Base-by-base conservation (phyloP, 2,888 invertebrate genomes). In the Perdita meconis region DNA sequence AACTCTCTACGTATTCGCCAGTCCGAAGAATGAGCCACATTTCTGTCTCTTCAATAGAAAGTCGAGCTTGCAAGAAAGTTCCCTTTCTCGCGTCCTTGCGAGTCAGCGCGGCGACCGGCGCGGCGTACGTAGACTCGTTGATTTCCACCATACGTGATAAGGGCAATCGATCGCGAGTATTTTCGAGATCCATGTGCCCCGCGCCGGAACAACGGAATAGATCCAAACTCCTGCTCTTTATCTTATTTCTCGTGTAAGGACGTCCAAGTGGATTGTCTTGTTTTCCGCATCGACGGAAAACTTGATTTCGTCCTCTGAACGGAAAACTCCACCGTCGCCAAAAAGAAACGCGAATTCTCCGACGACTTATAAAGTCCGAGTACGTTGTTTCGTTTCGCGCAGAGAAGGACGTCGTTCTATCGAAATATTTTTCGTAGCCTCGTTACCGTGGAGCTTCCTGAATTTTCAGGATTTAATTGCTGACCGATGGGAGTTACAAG, bases 111-210 rank as follows among this genome's bases (percentile, higher is more conserved):
- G 19, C 47, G 19, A 47, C 19, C 47, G 19, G 47, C 80, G 19
- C 47, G 19, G 47, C 80, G 64, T 74, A 50, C 72, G 70, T 78
- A 70, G 64, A 71, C 80, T 85, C 88, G 84, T 86, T 87, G 88
- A 88, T 87, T 88, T 86, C 74, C 76, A 64, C 64, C 77, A 44
- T 83, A 86, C 82, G 81, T 76, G 85, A 83, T 82, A 78, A 83
- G 74, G 70, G 38, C 81, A 82, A 81, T 81, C 77, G 82, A 79
- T 56, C 72, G 71, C 68, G 81, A 77, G 65, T 36, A 47, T 73
- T 76, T 70, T 63, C 57, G 38, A 26, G 30, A 50, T 24, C 22
- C 68, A 16, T 64, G 34, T 36, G 59, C 34, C 51, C 34, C 65
- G 24, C 50, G 51, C 34, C 36, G 57, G 47, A 63, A 47, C 34